Percentiles rank a stretch among this genome's conserved stretches.
Evolutionary conservation across 1,140 invertebrate genomes (phyloP).

Genomic region (Magallana gigas): DNA sequence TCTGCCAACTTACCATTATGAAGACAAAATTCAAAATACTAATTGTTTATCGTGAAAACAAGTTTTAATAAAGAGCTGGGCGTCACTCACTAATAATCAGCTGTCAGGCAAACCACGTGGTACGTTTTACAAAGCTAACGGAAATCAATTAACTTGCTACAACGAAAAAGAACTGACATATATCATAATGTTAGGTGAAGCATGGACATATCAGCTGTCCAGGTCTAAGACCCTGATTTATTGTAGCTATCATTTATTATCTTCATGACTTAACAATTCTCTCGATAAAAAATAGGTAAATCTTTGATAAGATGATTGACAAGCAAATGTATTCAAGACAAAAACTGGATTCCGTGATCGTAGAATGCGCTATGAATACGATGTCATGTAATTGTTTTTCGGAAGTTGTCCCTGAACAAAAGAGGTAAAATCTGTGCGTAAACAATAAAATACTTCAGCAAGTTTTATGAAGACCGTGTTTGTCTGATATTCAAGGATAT

Average conservation of each 20-base stretch:
- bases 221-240: background rate
- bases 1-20: constrained; percentile 25
- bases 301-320: constrained; percentile 25
- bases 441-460: background rate
- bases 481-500: background rate
- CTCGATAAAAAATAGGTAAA: constrained; percentile 18
- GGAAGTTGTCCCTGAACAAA: background rate
- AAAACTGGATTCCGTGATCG: constrained; percentile 6
- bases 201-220: background rate
- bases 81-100: constrained; percentile 19
- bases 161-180: constrained; percentile 12
- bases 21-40: constrained; percentile 3
- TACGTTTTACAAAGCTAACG: background rate
- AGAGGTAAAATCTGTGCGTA: background rate
- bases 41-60: constrained; percentile 34
- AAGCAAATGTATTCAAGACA: background rate
- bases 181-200: constrained; percentile 12
- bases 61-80: constrained; percentile 21
- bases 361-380: background rate
- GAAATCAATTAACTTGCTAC: constrained; percentile 22
- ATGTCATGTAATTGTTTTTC: background rate
- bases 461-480: background rate
- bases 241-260: constrained; percentile 18
- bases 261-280: constrained; percentile 14
- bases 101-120: background rate